Evolutionary conservation across 64 coral and sea anemone genomes (phyloP), one percentile per base, ranked within the genome.

Genomic region (Pocillopora damicornis): DNA sequence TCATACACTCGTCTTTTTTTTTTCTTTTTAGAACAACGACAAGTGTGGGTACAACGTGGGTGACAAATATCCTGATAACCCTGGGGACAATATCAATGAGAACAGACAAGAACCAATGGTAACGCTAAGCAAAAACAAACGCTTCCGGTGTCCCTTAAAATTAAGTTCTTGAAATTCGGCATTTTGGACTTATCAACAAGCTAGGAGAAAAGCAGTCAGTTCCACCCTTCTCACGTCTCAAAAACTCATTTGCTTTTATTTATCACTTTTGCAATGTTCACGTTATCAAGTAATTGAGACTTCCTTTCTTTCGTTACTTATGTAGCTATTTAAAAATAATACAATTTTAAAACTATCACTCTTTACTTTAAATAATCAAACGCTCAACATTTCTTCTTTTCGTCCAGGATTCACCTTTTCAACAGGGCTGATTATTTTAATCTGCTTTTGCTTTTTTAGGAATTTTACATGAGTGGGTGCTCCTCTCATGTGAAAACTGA

Each of bases 401-500:
- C 30, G 30, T 23, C 65, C 9, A 69, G 72, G 35, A 74, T 74
- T 30, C 72, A 74, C n/a, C 11, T 37, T 16, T 37, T 35, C 17
- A 77, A 37, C 75, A 77, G 9, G 75, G 75, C 35, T 37, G 30
- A 17, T 14, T 35, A 37, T 77, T 11, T 37, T 14, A 37, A 37
- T 15, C 42, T 30, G 23, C 13, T 51, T 45, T 77, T 36, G 35
- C 8, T 37, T 79, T 79, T 60, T 79, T 22, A 79, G 77, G 77
- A 79, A 57, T 79, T 79, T 59, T 79, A 60, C 51, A 79, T 79
- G 77, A 79, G 77, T 22, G 77, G 77, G 60, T 79, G 77, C 25
- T 58, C 17, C 56, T 18, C 17, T 0, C 5, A 79, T 20, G 17
- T 6, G 51, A 60, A 60, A 79, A 79, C 77, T 79, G 57, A 79